Evolutionary conservation across 2,888 invertebrate genomes (phyloP), one percentile per base, ranked within the genome.

Genomic region (Metallyticus violacea): DNA sequence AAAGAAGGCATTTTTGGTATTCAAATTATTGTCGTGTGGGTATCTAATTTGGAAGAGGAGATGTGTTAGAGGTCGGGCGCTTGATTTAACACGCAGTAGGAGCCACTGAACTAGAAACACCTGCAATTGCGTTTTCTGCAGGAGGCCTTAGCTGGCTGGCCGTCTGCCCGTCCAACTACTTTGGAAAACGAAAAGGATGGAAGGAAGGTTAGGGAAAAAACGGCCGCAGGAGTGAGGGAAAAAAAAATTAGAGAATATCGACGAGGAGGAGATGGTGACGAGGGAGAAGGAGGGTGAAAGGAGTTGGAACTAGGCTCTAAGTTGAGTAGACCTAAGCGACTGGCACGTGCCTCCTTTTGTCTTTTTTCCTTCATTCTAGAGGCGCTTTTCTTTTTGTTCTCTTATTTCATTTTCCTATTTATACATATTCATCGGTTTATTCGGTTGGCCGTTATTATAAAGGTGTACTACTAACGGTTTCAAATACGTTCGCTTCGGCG

Each of bases 391-490:
- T 30, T 81, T 30, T 25, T 29, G 9, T 25, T 79, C 9, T 79
- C 6, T 79, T 27, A 29, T 81, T 76, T 76, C 22, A 62, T 82
- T 82, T 82, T 40, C 27, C 26, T 26, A 76, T 82, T 82, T 82
- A 82, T 82, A 82, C 82, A 82, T 82, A 82, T 82, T 82, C 82
- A 82, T 82, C 62, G 82, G 82, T 82, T 82, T 76, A 82, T 82
- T 82, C 82, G 82, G 76, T 26, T 40, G 62, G 62, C 6, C 76
- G 25, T 62, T 81, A 80, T 81, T 81, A 81, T 81, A 81, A 81
- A 81, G 25, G 25, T 6, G 0, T 81, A 81, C 81, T 81, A 81
- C 26, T n/a, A n/a, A n/a, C 81, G 5, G n/a, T 81, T 81, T 29
- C 7, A 30, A 81, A 81, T 29, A 81, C 40, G 40, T 81, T 40